Conservation (phyloP, 2,888 invertebrate species). For the Acanthacorydalis orientalis region DNA sequence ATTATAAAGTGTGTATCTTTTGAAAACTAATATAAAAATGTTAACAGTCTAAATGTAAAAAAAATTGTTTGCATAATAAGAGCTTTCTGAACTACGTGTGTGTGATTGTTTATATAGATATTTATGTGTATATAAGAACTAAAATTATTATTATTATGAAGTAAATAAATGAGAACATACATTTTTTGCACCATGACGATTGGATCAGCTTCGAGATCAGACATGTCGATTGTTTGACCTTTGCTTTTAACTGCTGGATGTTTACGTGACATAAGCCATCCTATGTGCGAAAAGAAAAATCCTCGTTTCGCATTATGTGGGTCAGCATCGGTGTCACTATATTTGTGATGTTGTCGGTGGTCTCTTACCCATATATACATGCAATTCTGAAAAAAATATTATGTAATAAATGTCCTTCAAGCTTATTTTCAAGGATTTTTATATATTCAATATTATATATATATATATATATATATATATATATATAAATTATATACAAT, state of each 20-base stretch:
- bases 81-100: too few relatives aligned
- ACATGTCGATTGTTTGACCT: conserved; percentile 50
- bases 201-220: conserved; percentile 55
- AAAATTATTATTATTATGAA: not conserved
- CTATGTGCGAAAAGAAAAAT: conserved; percentile 78
- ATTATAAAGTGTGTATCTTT: too few relatives aligned
- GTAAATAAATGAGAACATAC: conserved; percentile 28
- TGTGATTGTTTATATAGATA: too few relatives aligned
- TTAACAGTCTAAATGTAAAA: too few relatives aligned
- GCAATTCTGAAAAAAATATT: conserved; percentile 38
- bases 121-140: too few relatives aligned
- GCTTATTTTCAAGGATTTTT: too few relatives aligned
- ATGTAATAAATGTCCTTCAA: not conserved
- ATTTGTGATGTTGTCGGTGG: conserved; percentile 69
- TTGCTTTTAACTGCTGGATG: conserved; percentile 58
- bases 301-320: conserved; percentile 67
- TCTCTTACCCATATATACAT: conserved; percentile 64
- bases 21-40: too few relatives aligned
- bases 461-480: too few relatives aligned
- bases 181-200: conserved; percentile 59
- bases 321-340: conserved; percentile 55
- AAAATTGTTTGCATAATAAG: too few relatives aligned
- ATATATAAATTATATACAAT: too few relatives aligned
- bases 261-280: conserved; percentile 67
- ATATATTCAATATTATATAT: too few relatives aligned